Conservation (phyloP, 2,113 vertebrate species). For the Cyprinodon brontotheroides region DNA sequence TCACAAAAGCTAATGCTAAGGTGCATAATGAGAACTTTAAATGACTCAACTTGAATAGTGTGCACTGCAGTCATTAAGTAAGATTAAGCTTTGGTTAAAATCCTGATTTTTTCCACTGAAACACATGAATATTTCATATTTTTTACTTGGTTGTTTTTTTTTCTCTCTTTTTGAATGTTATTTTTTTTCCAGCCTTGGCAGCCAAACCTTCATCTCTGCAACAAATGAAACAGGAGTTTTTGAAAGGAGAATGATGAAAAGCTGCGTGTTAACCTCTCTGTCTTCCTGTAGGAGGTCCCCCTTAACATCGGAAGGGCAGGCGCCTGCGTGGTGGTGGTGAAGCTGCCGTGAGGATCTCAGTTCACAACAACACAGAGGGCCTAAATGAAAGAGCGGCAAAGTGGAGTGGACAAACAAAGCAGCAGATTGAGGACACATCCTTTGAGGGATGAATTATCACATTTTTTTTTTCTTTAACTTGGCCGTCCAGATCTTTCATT, state of each 20-base stretch:
- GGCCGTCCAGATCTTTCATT: slow-evolving; percentile 64
- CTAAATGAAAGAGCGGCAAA: slow-evolving; percentile 48
- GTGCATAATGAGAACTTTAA: background rate
- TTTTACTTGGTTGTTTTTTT: background rate
- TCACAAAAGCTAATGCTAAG: background rate
- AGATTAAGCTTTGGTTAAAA: slow-evolving; percentile 16
- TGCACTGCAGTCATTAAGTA: slow-evolving; percentile 16
- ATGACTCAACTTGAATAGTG: background rate
- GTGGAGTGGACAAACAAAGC: slow-evolving; percentile 65
- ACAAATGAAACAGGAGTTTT: slow-evolving; percentile 34
- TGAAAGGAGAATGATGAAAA: slow-evolving; percentile 38
- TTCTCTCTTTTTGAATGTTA: background rate
- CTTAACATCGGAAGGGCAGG: slow-evolving; percentile 97
- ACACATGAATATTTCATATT: slow-evolving; percentile 26
- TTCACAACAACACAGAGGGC: slow-evolving; percentile 54
- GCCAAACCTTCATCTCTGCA: slow-evolving; percentile 41
- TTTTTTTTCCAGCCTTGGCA: slow-evolving; percentile 7
- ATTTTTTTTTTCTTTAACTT: slow-evolving; percentile 48
- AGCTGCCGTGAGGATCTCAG: slow-evolving; percentile 83
- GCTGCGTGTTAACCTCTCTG: slow-evolving; percentile 65
- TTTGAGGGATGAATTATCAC: slow-evolving; percentile 50
- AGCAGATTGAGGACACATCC: slow-evolving; percentile 59
- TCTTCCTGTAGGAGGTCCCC: slow-evolving; percentile 86
- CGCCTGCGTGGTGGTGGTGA: slow-evolving; percentile 91
- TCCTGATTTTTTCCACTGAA: slow-evolving; percentile 5